Base-by-base conservation (phyloP, 37 sponge, comb jelly and placozoan species). In the Aplysina aerophoba region DNA sequence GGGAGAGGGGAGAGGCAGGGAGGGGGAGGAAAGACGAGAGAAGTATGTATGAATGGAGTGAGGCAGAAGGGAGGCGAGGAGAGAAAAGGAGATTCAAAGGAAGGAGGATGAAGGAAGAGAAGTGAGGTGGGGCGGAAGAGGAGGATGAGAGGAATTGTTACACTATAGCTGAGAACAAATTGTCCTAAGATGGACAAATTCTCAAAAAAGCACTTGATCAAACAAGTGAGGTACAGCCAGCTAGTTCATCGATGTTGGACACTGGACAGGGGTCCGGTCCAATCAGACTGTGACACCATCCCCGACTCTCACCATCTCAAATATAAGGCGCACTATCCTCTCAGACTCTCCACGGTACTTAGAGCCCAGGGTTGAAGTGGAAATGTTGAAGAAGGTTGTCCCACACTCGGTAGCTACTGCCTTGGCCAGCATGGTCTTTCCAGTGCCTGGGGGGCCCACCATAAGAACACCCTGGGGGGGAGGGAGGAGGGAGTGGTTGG, bases 381-480 rank as follows among this genome's bases (percentile, higher is more conserved):
- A 91, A 40, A 98, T 94, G 83, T 98, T 98, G 85, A 98, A 98
- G 89, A 98, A 98, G 59, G 99, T 98, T 15, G 99, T 98, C 19
- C 94, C 94, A 88, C 98, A 98, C 77, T 98, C 98, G 3, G 98
- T 98, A 50, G 98, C 98, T 4, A 98, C 96, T 17, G 99, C 99
- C 73, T 98, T 98, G 44, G 99, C 99, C 54, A 98, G 92, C 67
- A 98, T 87, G 21, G 99, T 98, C 85, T 98, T 98, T 15, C 99
- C 99, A 85, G 99, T 98, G 36, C 99, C 99, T 31, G 97, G 97
- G 14, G 97, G 99, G 15, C 97, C 99, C 4, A 98, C 99, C 98
- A 95, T 96, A 44, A 96, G 83, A 34, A 96, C 89, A 61, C 96
- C 96, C 94, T 94, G 44, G 15, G 59, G 19, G 67, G 4, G 38